Evolutionary conservation across 2,888 invertebrate genomes (phyloP), one percentile per base, ranked within the genome.

Genomic region (Gisinianus flammeolus): DNA sequence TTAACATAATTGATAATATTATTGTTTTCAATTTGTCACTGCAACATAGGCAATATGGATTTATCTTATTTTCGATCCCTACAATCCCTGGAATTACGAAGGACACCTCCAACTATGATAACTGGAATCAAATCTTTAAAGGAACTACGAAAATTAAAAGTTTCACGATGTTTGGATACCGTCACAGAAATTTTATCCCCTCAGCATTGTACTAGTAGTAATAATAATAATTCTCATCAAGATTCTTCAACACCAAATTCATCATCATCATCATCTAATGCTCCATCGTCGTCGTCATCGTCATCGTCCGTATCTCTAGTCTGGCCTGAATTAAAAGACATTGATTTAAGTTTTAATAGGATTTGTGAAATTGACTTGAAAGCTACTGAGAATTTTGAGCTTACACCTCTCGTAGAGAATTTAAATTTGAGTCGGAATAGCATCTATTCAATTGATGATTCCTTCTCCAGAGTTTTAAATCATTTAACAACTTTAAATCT

Each of bases 311-410:
- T 83, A 3, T 78, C 81, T 5, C 79, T 79, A 74, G 81, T 84
- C 31, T 85, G 85, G 85, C 83, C 85, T 3, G 83, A 84, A 71
- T 44, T 85, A 28, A 79, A 69, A 31, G 83, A 84, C 26, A 73
- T 85, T 19, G 85, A 85, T 66, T 70, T 83, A 10, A 82, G 82
- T 70, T 83, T 80, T 62, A 85, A 85, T 66, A 31, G 79, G 12
- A 82, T 85, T 8, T 69, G 73, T 19, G 28, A 54, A 0, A 78
- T 84, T 16, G 80, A 79, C n/a, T 0, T 44, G 2, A 33, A 70
- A n/a, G 79, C 80, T 3, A 78, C 81, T 10, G 75, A 75, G n/a
- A 68, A 33, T 16, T 81, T 84, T 56, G 83, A 83, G 33, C 44
- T 82, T 12, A 82, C 83, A 26, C 85, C 85, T 0, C 71, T 79